phyloP scores from a whole-genome alignment of 2,113 vertebrate species.

The Gavialis gangeticus region DNA sequence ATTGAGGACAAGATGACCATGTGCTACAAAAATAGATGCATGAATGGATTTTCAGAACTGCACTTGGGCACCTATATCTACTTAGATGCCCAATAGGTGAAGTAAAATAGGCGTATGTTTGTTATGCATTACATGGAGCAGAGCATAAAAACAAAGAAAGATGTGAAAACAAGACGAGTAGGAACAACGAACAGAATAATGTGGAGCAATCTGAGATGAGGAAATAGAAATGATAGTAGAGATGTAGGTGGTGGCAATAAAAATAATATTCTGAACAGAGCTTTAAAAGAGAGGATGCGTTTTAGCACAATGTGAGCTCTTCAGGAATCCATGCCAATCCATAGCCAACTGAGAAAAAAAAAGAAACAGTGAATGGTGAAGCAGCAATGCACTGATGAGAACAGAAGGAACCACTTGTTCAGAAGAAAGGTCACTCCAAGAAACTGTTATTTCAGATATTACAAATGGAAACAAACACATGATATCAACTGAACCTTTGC shows the following conservation, averaged over 20 bases:
- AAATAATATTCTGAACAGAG: background rate
- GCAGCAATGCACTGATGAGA: background rate
- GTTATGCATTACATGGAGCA: background rate
- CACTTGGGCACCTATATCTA: background rate
- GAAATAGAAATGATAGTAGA: background rate
- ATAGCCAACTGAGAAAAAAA: accelerated
- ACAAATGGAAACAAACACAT: accelerated
- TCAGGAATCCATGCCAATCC: accelerated
- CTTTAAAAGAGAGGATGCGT: background rate
- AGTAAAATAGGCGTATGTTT: too few relatives aligned
- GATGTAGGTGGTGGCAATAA: background rate
- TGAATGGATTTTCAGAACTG: too few relatives aligned
- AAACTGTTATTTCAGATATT: accelerated
- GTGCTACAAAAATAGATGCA: too few relatives aligned
- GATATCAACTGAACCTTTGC: accelerated
- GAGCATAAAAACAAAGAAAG: background rate
- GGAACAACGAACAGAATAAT: background rate
- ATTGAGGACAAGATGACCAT: too few relatives aligned
- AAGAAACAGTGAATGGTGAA: accelerated
- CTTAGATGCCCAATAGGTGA: background rate
- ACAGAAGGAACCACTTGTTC: background rate
- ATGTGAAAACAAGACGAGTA: background rate
- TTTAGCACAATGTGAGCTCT: background rate
- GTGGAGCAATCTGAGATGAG: background rate
- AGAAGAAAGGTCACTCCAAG: background rate